phyloP scores from a whole-genome alignment of 2,888 invertebrate genomes.

The Ecliptopera silaceata region DNA sequence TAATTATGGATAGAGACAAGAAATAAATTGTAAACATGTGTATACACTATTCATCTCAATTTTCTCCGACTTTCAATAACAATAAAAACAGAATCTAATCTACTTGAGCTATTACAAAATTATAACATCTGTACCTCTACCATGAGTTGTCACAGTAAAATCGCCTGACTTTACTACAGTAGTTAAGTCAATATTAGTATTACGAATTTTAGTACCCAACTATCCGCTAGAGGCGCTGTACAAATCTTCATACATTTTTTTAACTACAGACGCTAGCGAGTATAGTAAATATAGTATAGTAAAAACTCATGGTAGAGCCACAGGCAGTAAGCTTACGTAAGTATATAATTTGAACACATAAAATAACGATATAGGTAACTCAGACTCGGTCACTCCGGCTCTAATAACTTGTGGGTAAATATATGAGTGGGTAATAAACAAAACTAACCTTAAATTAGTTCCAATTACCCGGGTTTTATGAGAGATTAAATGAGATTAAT shows the following conservation, averaged over 20 bases:
- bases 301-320: too few relatives aligned
- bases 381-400: conserved; percentile 10
- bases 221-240: too few relatives aligned
- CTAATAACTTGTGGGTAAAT: neutral
- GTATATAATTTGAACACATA: conserved; percentile 32
- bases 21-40: too few relatives aligned
- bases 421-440: conserved; percentile 42
- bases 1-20: neutral
- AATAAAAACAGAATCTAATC: conserved; percentile 29
- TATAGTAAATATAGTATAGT: too few relatives aligned
- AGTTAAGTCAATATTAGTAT: too few relatives aligned
- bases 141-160: too few relatives aligned
- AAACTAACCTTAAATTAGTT: conserved; percentile 54
- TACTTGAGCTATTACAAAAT: conserved; percentile 41
- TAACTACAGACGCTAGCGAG: too few relatives aligned
- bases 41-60: neutral
- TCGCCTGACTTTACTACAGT: too few relatives aligned
- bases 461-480: conserved; percentile 40
- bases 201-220: too few relatives aligned
- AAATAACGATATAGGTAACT: conserved; percentile 27
- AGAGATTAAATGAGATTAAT: conserved; percentile 9
- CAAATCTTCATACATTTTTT: too few relatives aligned
- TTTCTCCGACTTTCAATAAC: conserved; percentile 1
- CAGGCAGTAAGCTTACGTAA: neutral
- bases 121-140: too few relatives aligned